phyloP scores from a whole-genome alignment of 2,797 vertebrate species.

The Myotis pilosus region DNA sequence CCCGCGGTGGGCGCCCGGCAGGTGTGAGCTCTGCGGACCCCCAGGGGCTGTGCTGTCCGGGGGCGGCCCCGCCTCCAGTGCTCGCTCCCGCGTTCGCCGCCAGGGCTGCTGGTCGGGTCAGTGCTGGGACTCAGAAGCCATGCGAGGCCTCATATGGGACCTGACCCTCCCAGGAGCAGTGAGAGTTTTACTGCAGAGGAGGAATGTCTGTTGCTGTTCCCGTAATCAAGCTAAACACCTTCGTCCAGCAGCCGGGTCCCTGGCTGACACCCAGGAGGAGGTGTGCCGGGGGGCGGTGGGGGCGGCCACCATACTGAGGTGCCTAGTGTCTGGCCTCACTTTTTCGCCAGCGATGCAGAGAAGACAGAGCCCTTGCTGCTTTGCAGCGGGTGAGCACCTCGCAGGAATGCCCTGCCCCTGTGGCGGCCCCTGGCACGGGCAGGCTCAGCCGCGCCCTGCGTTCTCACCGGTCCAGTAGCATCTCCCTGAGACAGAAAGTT shows the following conservation, averaged over 20 bases:
- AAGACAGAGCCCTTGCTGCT: too few species aligned
- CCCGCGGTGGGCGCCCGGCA: too few species aligned
- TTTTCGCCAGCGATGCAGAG: not conserved
- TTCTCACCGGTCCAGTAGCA: fast-evolving
- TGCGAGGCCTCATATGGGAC: not conserved
- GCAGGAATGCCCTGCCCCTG: not conserved
- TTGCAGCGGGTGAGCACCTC: too few species aligned
- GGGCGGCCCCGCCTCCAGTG: too few species aligned
- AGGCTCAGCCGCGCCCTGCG: not conserved
- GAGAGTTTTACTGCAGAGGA: not conserved
- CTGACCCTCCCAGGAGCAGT: not conserved
- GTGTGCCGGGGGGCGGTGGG: too few species aligned
- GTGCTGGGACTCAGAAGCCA: too few species aligned
- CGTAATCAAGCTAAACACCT: not conserved
- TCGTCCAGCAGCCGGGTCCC: fast-evolving
- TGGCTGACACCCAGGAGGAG: too few species aligned
- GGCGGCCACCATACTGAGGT: fast-evolving
- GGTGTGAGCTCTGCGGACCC: too few species aligned
- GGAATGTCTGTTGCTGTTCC: not conserved
- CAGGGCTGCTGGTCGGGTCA: too few species aligned
- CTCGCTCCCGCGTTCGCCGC: too few species aligned
- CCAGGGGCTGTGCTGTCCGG: too few species aligned
- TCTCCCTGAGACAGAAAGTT: not conserved
- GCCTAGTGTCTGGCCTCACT: fast-evolving
- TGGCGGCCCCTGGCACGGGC: not conserved